A percentile compares a stretch with the other conserved stretches of the same genome.
These are phyloP conservation scores for Caradrina kadenii DNA, from an alignment of 2,888 invertebrate genomes.

Conservation along the genomic window DNA sequence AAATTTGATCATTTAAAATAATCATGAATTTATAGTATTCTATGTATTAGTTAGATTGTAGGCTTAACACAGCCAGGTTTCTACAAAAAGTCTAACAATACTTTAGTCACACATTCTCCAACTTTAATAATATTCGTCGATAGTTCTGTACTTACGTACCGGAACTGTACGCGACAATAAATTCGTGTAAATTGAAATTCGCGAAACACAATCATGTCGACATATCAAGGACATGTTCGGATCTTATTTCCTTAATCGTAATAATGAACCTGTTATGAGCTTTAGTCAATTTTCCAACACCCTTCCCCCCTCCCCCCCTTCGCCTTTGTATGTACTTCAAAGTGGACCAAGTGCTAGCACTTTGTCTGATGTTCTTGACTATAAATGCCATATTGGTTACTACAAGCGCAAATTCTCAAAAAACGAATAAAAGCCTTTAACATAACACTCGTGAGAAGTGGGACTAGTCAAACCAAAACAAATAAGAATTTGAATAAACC, in stretches of 20 bases:
- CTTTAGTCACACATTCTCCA: conserved; percentile 24
- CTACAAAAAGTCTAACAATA: not conserved
- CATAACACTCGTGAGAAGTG: too few relatives aligned
- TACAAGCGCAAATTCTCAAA: too few relatives aligned
- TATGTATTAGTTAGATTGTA: not conserved
- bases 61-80: not conserved
- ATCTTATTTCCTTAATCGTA: conserved; percentile 59
- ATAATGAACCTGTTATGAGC: conserved; percentile 12
- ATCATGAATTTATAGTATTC: too few relatives aligned
- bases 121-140: conserved; percentile 5
- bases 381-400: too few relatives aligned
- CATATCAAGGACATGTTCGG: conserved; percentile 64
- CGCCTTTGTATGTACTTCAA: too few relatives aligned
- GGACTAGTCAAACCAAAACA: too few relatives aligned
- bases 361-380: too few relatives aligned
- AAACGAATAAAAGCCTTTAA: too few relatives aligned
- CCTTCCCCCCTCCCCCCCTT: too few relatives aligned
- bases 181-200: conserved; percentile 61
- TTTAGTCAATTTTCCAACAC: not conserved
- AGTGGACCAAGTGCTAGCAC: too few relatives aligned
- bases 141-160: conserved; percentile 39
- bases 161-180: conserved; percentile 55
- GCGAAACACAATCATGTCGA: conserved; percentile 59
- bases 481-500: too few relatives aligned
- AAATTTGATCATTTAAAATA: too few relatives aligned